Conservation (phyloP, 1,140 invertebrate species). For the Drosophila sechellia region DNA sequence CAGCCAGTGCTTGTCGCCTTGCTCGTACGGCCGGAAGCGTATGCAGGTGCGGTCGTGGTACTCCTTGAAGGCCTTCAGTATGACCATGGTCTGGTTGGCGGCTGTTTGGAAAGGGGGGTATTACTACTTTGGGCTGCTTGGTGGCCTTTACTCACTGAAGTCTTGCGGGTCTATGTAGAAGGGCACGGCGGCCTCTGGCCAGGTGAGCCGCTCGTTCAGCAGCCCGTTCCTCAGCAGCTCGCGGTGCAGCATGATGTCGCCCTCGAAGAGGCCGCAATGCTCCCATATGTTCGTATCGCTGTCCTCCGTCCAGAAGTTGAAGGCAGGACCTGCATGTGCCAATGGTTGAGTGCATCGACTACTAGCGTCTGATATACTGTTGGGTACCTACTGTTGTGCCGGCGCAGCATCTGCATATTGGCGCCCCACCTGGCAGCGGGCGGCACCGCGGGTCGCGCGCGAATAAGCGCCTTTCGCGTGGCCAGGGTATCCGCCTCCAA, state of each 20-base stretch:
- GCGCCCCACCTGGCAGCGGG: constrained; percentile 74
- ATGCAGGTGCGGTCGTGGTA: constrained; percentile 91
- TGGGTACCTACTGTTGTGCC: constrained; percentile 70
- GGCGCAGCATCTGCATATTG: constrained; percentile 79
- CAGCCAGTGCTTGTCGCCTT: constrained; percentile 87
- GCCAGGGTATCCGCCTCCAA: background rate
- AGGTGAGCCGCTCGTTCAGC: constrained; percentile 86
- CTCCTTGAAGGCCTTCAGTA: constrained; percentile 88
- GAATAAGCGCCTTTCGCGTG: background rate
- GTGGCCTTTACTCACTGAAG: constrained; percentile 86
- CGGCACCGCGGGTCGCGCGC: constrained; percentile 30
- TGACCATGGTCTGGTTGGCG: constrained; percentile 85
- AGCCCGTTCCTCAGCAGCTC: constrained; percentile 86
- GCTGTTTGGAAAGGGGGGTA: constrained; percentile 6
- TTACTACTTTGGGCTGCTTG: no score
- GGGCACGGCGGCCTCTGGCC: constrained; percentile 88
- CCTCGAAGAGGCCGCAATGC: constrained; percentile 86
- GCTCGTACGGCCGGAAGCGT: constrained; percentile 89
- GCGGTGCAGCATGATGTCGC: constrained; percentile 86
- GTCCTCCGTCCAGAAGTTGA: constrained; percentile 87
- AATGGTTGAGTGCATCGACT: background rate
- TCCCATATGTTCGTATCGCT: constrained; percentile 88
- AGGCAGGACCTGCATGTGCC: constrained; percentile 85
- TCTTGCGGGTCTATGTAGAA: constrained; percentile 88
- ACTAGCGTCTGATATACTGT: background rate